Evolutionary conservation across 2,113 vertebrate genomes (phyloP), one percentile per base, ranked within the genome.

Genomic region (Nannobrachium achirus): DNA sequence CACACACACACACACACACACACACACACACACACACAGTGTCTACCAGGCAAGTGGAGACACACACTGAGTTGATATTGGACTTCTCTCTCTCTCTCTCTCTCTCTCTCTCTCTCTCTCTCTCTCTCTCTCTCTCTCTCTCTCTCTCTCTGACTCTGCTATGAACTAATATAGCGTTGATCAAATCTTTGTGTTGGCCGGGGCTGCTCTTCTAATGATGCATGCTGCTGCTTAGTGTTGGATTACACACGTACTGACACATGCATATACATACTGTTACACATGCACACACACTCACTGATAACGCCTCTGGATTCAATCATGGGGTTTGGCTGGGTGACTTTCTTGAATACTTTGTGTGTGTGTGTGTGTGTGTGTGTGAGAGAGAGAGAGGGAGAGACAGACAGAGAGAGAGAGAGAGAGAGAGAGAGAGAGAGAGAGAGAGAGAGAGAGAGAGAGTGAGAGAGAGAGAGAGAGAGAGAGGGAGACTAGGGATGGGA

Each of bases 141-240:
- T n/a, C n/a, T n/a, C 61, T 79, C 62, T 67, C 56, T 58, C 50
- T 78, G 78, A 78, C 63, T 63, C 62, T 75, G 52, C 19, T n/a
- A 56, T 56, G 55, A 56, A 38, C 55, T 56, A 56, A 56, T 44
- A 74, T 44, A 74, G 13, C 61, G 51, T 45, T 66, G 53, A 78
- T 55, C 66, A 78, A 57, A 74, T 66, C 71, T 80, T 55, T 74
- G 52, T 67, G 50, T 78, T 81, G 63, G 70, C 78, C 64, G 68
- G 52, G 83, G 73, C 41, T 45, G 16, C 7, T 73, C 49, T 62
- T 33, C 49, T 66, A 66, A 15, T 6, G 13, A 48, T 48, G 46
- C n/a, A 48, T 48, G 46, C n/a, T 48, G 46, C n/a, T n/a, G n/a
- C 25, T 48, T 14, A 18, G 16, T 18, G 49, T 51, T 33, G 25